Base-by-base conservation (phyloP, 2,888 invertebrate genomes). In the Deroplatys truncata region DNA sequence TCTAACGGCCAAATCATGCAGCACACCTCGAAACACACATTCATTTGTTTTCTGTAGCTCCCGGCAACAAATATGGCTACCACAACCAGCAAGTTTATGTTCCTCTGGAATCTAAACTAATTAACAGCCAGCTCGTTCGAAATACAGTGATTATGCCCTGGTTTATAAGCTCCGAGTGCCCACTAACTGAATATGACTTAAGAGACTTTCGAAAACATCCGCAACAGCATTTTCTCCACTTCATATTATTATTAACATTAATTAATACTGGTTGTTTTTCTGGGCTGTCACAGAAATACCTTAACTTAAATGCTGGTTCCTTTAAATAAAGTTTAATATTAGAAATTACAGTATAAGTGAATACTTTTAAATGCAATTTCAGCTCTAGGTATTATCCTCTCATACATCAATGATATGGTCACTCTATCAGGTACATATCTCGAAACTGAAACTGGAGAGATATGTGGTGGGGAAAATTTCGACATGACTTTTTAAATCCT, bases 1-100 rank as follows among this genome's bases (percentile, higher is more conserved):
- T 89, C 49, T 86, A 86, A 83, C 82, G 86, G 86, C 43, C 83
- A 84, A 89, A 89, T 86, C 89, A 86, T 83, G 85, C 28, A 85
- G 83, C 29, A 84, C 85, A 84, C 43, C 84, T 82, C 56, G 56
- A 72, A 72, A 72, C 56, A 72, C 25, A 72, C 56, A 72, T 84
- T 84, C 84, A 28, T 84, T 84, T 84, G 84, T 84, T 28, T 72
- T 72, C 56, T 72, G 56, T 72, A 72, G 56, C 56, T 72, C 56
- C 56, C 56, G 56, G 56, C 56, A 72, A 72, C 56, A 72, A 72
- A 72, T 3, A 72, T 72, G 56, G 56, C 56, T 72, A 20, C 56
- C 56, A 72, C 56, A 72, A 4, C 56, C 56, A 72, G 56, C 56
- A 72, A 72, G 56, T 72, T 72, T 72, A 72, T 72, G 56, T 72